Base-by-base conservation (phyloP, 2,888 invertebrate species). In the Drosophila parthenogenetica region DNA sequence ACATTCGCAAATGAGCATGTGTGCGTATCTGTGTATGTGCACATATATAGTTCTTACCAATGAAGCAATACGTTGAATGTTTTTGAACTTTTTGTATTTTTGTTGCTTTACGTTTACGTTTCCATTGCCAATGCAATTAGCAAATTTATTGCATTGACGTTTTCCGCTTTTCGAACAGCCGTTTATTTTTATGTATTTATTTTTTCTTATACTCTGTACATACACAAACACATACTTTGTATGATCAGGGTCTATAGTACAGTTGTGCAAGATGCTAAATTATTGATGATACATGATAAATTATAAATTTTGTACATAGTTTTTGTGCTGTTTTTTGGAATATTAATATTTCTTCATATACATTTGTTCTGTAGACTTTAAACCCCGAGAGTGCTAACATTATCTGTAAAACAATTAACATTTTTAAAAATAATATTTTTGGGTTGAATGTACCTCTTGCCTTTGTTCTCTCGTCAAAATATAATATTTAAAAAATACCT, bases 111-210 rank as follows among this genome's bases (percentile, higher is more conserved):
- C 63, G 72, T 49, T 63, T 42, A 61, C 63, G 72, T 70, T 64
- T 76, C 90, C 90, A 87, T 90, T 89, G 89, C 86, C 90, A 90
- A 89, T 89, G 91, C 86, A 90, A 90, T 89, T 86, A 81, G 77
- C 77, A 79, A 85, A 79, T 81, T 81, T 79, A 74, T 79, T 83
- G 76, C 76, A 81, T 70, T 73, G 61, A 55, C 70, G 74, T 77
- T 79, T 81, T 86, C 79, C 81, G 79, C 68, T 84, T 72, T 78
- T 61, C 59, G 66, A 53, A 57, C 60, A 59, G 68, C 69, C 62
- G 58, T 51, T 35, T 42, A 53, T 60, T 72, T 50, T 59, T 35
- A 59, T 59, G 32, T 17, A 69, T 37, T 32, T 45, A 42, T 55
- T 55, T 39, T 29, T 35, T 19, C 42, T 13, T 37, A 70, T 51